Base-by-base conservation (phyloP, 2,113 vertebrate genomes). In the Larimichthys crocea region DNA sequence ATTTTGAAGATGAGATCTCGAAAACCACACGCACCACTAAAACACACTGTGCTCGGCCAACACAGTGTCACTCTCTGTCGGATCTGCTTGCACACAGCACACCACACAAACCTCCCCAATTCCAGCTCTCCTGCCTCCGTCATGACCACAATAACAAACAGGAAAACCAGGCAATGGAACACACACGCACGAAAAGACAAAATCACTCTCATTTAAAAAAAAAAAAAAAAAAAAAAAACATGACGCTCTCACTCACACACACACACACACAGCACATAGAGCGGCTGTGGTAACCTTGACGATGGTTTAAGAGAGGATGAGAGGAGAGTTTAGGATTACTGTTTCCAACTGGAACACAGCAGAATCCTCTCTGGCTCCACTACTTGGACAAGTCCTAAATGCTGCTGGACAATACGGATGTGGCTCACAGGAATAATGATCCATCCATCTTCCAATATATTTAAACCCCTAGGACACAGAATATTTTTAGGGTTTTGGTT, bases 311-410 rank as follows among this genome's bases (percentile, higher is more conserved):
- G 75, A 90, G 76, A 44, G 57, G 68, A 80, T 68, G 86, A 90
- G 75, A 85, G 68, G 59, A 50, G 66, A 86, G 92, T 92, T 95
- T 96, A 90, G 84, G 19, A 74, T 96, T 96, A 94, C 94, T 76
- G 83, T 88, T 91, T 95, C 90, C 94, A 95, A 94, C 91, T 94
- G 94, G 88, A 87, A 24, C 80, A 88, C 84, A 56, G 74, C 61
- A 64, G 56, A 88, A 83, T 91, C 66, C 88, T 86, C 86, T 74
- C 87, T 81, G 88, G 89, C 92, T 89, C 63, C 12, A 84, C 92
- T 81, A 84, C 92, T 81, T 22, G 10, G 87, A 93, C 91, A 94
- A 87, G 89, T 91, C 76, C 82, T 90, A 87, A 84, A 93, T 90
- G 94, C 64, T 87, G 89, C 75, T 85, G 61, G 79, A 88, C 74